Evolutionary conservation across 2,113 vertebrate genomes (phyloP).

Genomic region (Corapipo altera): DNA sequence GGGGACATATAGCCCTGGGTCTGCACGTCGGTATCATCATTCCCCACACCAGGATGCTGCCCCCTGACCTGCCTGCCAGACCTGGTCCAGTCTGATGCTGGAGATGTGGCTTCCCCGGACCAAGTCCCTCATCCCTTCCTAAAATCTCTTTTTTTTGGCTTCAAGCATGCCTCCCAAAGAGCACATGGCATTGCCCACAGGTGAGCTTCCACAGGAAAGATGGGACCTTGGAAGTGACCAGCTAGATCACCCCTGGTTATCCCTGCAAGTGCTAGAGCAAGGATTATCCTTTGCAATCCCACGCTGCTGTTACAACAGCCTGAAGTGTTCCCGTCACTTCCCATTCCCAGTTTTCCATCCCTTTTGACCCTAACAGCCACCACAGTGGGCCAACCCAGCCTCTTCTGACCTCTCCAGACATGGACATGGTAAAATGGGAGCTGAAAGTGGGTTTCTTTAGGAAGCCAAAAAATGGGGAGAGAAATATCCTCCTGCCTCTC

Average conservation of each 20-base stretch:
- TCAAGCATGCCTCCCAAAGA: background rate
- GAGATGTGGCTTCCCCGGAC: background rate
- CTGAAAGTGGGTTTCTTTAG: background rate
- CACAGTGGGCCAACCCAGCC: background rate
- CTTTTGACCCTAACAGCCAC: background rate
- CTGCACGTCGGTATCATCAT: background rate
- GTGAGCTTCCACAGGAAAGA: background rate
- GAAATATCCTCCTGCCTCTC: background rate
- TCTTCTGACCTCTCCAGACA: background rate
- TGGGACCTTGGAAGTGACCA: background rate
- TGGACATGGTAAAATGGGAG: background rate
- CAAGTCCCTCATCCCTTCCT: background rate
- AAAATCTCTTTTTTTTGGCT: background rate
- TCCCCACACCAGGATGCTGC: background rate
- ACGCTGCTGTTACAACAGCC: background rate
- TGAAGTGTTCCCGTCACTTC: background rate
- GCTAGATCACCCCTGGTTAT: background rate
- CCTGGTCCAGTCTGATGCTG: rapidly evolving
- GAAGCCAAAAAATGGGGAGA: background rate
- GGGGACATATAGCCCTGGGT: background rate
- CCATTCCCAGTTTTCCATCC: background rate
- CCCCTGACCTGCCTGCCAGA: background rate
- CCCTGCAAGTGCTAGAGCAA: rapidly evolving
- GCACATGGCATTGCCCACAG: rapidly evolving
- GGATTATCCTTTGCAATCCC: background rate